Evolutionary conservation across 2,888 invertebrate species (phyloP).

Genomic region (Biston stratarius): DNA sequence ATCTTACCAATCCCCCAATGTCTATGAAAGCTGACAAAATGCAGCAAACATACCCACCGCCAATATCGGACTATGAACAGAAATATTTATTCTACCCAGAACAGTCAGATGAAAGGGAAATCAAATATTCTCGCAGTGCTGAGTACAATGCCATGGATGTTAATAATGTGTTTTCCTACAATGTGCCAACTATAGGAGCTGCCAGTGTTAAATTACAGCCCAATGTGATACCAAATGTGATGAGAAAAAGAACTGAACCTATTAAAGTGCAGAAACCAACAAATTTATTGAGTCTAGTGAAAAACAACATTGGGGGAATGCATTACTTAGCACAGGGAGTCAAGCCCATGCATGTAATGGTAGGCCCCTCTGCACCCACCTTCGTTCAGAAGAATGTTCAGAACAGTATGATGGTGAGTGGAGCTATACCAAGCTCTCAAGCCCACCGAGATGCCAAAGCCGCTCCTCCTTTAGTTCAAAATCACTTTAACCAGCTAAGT

Average conservation of each 20-base stretch:
- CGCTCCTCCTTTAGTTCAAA: conserved; percentile 58
- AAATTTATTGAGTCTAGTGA: conserved; percentile 68
- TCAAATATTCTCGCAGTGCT: conserved; percentile 78
- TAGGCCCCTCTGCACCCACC: conserved; percentile 70
- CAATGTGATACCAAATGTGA: conserved; percentile 54
- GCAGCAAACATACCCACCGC: conserved; percentile 63
- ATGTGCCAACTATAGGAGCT: conserved; percentile 58
- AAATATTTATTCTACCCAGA: conserved; percentile 72
- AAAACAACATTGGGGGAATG: conserved; percentile 70
- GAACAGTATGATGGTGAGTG: conserved; percentile 76
- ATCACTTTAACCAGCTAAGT: conserved; percentile 69
- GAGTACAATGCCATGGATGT: conserved; percentile 72
- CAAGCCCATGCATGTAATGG: conserved; percentile 73
- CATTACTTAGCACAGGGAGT: conserved; percentile 70
- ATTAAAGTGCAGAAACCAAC: conserved; percentile 75
- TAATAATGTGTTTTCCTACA: conserved; percentile 64
- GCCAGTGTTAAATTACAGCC: conserved; percentile 59
- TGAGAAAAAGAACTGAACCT: conserved; percentile 65
- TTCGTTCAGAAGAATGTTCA: conserved; percentile 81
- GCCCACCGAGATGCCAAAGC: conserved; percentile 65
- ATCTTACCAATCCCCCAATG: conserved; percentile 61
- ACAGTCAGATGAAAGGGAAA: conserved; percentile 74
- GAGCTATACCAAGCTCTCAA: conserved; percentile 63
- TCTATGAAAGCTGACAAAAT: conserved; percentile 71
- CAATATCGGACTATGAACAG: conserved; percentile 67